A percentile compares a stretch with the other conserved stretches of the same genome.
Conservation (phyloP, 2,113 vertebrate genomes). For the Rhagologus leucostigma region DNA sequence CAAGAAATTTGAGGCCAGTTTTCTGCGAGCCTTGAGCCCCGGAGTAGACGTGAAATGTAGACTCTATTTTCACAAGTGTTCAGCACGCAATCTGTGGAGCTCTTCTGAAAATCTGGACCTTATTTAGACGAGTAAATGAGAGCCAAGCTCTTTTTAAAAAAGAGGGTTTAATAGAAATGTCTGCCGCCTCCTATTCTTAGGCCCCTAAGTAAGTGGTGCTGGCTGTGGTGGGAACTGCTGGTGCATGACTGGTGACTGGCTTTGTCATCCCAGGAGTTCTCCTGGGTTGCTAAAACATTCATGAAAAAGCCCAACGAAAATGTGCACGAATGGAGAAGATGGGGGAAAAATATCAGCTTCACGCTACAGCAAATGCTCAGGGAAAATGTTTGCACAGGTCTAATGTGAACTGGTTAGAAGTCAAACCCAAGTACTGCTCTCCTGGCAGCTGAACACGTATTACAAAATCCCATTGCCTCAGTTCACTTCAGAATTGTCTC, state of each 20-base stretch:
- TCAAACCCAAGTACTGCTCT: constrained; percentile 8
- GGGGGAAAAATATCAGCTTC: neutral
- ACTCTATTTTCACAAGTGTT: constrained; percentile 63
- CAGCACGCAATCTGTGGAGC: constrained; percentile 35
- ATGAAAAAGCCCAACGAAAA: neutral
- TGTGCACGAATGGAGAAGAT: neutral
- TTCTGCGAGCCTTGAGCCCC: constrained; percentile 11
- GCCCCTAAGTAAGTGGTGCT: constrained; percentile 47
- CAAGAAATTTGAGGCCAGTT: neutral
- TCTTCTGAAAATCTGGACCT: constrained; percentile 61
- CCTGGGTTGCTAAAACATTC: neutral
- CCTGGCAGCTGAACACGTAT: constrained; percentile 7
- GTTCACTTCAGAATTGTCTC: constrained; percentile 25
- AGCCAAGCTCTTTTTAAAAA: constrained; percentile 50
- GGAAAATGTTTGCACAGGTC: constrained; percentile 27
- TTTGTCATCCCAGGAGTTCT: constrained; percentile 25
- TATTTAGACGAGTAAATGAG: constrained; percentile 39
- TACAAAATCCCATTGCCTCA: constrained; percentile 28
- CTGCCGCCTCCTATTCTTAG: constrained; percentile 58
- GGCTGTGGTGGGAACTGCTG: constrained; percentile 20
- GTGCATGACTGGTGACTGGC: constrained; percentile 26
- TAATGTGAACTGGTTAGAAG: constrained; percentile 47
- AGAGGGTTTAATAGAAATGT: constrained; percentile 50
- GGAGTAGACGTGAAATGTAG: constrained; percentile 18
- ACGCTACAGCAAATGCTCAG: neutral